Evolutionary conservation across 2,113 vertebrate species (phyloP).

Genomic region (Genyomyrus donnyi): DNA sequence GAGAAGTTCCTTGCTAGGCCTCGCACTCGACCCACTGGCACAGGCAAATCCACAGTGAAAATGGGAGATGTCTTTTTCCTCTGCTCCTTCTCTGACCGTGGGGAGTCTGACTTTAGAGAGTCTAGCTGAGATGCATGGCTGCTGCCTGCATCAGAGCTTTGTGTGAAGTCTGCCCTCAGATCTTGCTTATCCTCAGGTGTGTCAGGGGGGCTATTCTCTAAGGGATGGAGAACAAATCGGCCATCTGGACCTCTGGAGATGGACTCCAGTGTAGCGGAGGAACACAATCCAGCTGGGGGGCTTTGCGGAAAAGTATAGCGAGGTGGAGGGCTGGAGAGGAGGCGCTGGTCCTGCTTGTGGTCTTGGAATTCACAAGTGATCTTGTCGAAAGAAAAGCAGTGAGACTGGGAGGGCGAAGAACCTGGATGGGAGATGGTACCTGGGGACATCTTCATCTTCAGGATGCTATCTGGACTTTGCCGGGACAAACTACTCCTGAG

Average conservation of each 20-base stretch:
- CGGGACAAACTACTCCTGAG: conserved; percentile 51
- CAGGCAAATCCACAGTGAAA: conserved; percentile 58
- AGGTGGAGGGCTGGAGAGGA: conserved; percentile 25
- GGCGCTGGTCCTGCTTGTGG: conserved; percentile 29
- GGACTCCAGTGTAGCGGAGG: conserved; percentile 64
- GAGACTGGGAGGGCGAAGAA: conserved; percentile 50
- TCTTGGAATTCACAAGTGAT: conserved; percentile 33
- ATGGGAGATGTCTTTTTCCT: conserved; percentile 48
- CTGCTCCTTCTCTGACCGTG: conserved; percentile 43
- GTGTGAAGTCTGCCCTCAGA: conserved; percentile 24
- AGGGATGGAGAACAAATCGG: conserved; percentile 63
- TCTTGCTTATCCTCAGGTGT: conserved; percentile 33
- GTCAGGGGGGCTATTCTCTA: conserved; percentile 23
- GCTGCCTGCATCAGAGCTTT: background rate
- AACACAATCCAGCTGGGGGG: conserved; percentile 32
- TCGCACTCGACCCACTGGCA: conserved; percentile 28
- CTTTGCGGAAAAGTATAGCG: conserved; percentile 43
- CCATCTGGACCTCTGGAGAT: conserved; percentile 82
- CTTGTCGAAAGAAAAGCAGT: conserved; percentile 43
- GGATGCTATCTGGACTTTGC: conserved; percentile 75
- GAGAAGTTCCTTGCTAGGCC: conserved; percentile 26
- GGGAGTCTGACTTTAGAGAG: conserved; percentile 29
- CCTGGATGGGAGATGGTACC: conserved; percentile 52
- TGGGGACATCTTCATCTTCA: conserved; percentile 76
- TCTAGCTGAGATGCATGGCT: conserved; percentile 39